Base-by-base conservation (phyloP, 2,797 vertebrate genomes). In the Sternarchorhynchus goeldii region DNA sequence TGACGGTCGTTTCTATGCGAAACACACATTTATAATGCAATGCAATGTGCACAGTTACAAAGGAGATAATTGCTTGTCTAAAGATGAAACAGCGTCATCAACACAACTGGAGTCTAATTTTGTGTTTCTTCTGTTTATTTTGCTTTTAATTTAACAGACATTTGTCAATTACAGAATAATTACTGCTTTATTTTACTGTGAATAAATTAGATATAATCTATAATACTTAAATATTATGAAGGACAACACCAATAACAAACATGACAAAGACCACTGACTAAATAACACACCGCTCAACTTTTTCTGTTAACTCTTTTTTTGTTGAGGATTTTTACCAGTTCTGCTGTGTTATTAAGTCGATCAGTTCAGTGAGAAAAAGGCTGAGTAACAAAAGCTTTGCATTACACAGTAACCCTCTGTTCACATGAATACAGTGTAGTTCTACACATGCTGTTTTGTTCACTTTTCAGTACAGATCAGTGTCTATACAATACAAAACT, bases 181-280 rank as follows among this genome's bases (percentile, higher is more conserved):
- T 78, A 45, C 39, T 69, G 74, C 72, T 55, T 50, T 60, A 57
- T 59, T 77, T 75, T 71, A 63, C 57, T 32, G 56, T 67, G 86
- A 91, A 93, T 93, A 94, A 93, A 93, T 93, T 93, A 92, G 83
- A 90, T 82, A 86, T 84, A 81, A 87, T 90, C 58, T 90, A 85
- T 87, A 74, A 83, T 75, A 82, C 81, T 87, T 90, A 91, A 91
- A 92, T 92, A 88, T 91, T 85, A 88, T 79, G 69, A 86, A 88
- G 55, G 83, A 86, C 76, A 85, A 73, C 65, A 63, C 77, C 75
- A 83, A 82, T 70, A 85, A 83, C 59, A 82, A 65, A 81, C 53
- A 83, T 65, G 73, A 84, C 45, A 81, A 79, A 84, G 75, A 73
- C 76, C 66, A 83, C 73, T 64, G 76, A 86, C 77, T 84, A 84